Base-by-base conservation (phyloP, 2,888 invertebrate genomes). In the Chrysolina americana region DNA sequence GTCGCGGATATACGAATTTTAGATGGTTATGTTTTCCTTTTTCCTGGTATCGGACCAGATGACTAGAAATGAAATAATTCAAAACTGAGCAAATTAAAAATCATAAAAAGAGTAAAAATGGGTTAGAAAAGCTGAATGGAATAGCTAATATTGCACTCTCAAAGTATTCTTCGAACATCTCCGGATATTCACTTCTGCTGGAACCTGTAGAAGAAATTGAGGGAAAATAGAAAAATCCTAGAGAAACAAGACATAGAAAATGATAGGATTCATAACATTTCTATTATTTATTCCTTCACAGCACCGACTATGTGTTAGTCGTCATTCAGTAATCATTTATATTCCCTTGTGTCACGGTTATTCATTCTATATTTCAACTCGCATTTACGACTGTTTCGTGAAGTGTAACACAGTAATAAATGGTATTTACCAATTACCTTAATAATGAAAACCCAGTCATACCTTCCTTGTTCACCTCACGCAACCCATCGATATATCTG, bases 371-470 rank as follows among this genome's bases (percentile, higher is more conserved):
- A 59, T 59, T 53, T 53, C 68, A 53, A 53, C 53, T 53, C 21
- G n/a, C 50, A 68, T 68, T 68, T 68, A 68, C 53, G 68, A 68
- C 68, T 68, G 68, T 68, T 69, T 59, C 69, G 59, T 69, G 59
- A 69, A 69, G 69, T 59, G 41, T 70, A 70, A 50, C 62, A 65
- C 68, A 64, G 44, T 70, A 71, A 74, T 74, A 68, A 71, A 74
- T 66, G 68, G 68, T 65, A 71, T 71, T 74, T 71, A 71, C 68
- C 74, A 74, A 74, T 74, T 74, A 71, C 70, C 64, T 66, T 62
- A 74, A 74, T 74, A 74, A 74, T 66, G 65, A 23, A 74, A 74
- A 66, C 70, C 64, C 68, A 50, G 50, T 48, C 62, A 65, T 47
- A 66, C 65, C 36, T 62, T 64, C 71, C 74, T 71, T 62, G 68